phyloP scores from a whole-genome alignment of 2,888 invertebrate species.

The Tetragonula carbonaria region DNA sequence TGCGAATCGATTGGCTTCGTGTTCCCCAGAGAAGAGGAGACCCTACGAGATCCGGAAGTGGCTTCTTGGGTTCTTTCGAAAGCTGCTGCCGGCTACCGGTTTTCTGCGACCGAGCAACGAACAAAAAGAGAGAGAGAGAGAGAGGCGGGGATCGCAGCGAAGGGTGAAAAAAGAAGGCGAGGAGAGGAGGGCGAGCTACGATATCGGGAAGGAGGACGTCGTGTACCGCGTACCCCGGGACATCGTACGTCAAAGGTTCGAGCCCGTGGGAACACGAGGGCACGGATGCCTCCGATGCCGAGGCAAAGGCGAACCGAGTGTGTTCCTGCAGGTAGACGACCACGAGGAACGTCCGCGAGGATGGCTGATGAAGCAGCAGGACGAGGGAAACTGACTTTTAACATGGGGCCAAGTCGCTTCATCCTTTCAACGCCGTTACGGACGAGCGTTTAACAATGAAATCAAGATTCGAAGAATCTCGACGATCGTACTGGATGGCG shows the following conservation, averaged over 20 bases:
- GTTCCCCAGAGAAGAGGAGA: conserved; percentile 22
- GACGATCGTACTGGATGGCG: not conserved
- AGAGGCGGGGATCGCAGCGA: conserved; percentile 21
- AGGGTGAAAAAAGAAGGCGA: conserved; percentile 24
- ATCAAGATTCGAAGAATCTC: not conserved
- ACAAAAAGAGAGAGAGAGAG: conserved; percentile 56
- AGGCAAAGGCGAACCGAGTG: conserved; percentile 44
- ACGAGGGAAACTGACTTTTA: conserved; percentile 35
- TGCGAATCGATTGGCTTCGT: conserved; percentile 3
- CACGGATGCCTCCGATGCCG: conserved; percentile 63
- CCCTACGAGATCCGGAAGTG: conserved; percentile 60
- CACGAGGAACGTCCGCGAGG: conserved; percentile 56
- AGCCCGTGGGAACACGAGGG: conserved; percentile 75
- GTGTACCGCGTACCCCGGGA: conserved; percentile 65
- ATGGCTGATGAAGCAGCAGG: conserved; percentile 42
- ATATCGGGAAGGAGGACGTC: conserved; percentile 66
- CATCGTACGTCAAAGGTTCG: conserved; percentile 74
- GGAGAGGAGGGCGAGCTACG: conserved; percentile 53
- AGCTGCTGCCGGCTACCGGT: conserved; percentile 63
- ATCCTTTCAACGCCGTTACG: not conserved
- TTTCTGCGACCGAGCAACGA: conserved; percentile 53
- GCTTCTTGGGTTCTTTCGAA: conserved; percentile 45
- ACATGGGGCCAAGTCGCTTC: not conserved
- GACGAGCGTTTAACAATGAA: not conserved
- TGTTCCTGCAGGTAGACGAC: conserved; percentile 68